phyloP scores from a whole-genome alignment of 2,888 invertebrate species.

The Metacarcinus magister region DNA sequence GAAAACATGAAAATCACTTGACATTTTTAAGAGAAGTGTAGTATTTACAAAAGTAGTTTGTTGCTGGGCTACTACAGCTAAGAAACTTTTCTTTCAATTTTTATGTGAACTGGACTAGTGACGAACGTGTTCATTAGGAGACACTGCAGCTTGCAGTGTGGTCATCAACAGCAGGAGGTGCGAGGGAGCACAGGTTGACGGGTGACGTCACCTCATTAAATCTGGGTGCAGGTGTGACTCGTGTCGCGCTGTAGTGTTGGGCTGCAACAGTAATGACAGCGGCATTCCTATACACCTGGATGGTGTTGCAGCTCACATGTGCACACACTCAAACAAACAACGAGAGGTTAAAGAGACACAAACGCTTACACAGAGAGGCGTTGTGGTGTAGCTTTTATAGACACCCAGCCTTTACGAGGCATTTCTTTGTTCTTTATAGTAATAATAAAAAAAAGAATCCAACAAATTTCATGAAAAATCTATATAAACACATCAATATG shows the following conservation, averaged over 20 bases:
- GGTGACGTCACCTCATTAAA: background rate
- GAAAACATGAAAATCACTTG: background rate
- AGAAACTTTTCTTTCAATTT: background rate
- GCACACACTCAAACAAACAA: background rate
- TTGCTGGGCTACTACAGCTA: too few species aligned
- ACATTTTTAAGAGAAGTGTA: background rate
- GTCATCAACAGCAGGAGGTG: background rate
- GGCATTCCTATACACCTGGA: background rate
- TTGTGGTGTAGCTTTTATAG: background rate
- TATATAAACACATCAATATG: too few species aligned
- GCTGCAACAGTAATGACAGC: background rate
- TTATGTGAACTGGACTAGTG: background rate
- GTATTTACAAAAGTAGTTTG: background rate
- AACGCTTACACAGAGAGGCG: background rate
- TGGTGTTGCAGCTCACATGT: background rate
- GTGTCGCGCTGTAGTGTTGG: background rate
- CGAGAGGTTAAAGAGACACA: background rate
- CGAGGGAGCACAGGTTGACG: background rate
- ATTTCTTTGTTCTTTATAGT: background rate
- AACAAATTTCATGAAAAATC: background rate
- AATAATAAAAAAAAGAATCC: background rate
- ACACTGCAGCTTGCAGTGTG: background rate
- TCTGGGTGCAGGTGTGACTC: background rate
- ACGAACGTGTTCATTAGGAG: background rate
- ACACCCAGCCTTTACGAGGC: background rate